These are phyloP conservation scores for Hybognathus amarus DNA, from an alignment of 2,797 vertebrate genomes.

Conservation along the genomic window DNA sequence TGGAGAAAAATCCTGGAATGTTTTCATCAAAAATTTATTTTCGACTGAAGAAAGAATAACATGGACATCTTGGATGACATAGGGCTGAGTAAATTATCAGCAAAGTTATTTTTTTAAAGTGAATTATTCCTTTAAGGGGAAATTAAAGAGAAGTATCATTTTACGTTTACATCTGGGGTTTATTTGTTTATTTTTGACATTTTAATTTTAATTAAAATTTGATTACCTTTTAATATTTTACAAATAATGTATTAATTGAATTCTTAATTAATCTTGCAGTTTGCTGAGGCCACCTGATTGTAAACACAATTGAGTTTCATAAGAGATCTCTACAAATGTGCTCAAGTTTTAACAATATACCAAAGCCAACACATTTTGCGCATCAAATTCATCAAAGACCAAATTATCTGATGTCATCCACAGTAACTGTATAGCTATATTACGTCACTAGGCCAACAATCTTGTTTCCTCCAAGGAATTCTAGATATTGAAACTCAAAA, in stretches of 20 bases:
- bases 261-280: not conserved
- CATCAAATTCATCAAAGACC: not conserved
- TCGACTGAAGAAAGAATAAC: too few relatives aligned
- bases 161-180: not conserved
- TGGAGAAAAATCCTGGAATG: too few relatives aligned
- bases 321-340: not conserved
- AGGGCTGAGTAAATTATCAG: too few relatives aligned
- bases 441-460: not conserved
- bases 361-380: not conserved
- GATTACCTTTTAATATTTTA: not conserved
- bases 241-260: not conserved
- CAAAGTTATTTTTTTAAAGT: too few relatives aligned
- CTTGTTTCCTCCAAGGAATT: conserved; percentile 34
- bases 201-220: not conserved
- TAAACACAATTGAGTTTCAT: not conserved
- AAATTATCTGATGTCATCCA: not conserved
- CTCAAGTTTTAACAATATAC: not conserved
- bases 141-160: not conserved
- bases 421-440: not conserved
- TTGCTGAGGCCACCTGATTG: conserved; percentile 1
- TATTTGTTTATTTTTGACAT: not conserved
- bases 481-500: conserved; percentile 2
- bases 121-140: too few relatives aligned
- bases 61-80: too few relatives aligned
- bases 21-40: too few relatives aligned